Base-by-base conservation (phyloP, 2,888 invertebrate genomes). In the Limnephilus marmoratus region DNA sequence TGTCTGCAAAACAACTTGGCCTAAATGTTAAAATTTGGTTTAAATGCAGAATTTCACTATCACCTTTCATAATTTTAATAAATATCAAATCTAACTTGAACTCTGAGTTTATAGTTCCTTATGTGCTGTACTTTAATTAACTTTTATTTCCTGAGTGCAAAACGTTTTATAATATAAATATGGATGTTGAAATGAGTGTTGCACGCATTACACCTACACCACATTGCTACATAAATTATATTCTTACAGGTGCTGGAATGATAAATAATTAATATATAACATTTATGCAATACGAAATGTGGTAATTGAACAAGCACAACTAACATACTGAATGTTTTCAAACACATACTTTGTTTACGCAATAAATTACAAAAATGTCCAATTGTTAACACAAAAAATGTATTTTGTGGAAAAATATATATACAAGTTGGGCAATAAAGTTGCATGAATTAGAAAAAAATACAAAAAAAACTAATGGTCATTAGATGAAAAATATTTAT, bases 211-310 rank as follows among this genome's bases (percentile, higher is more conserved):
- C 45, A 45, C 34, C 5, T 45, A 45, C 45, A 1, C 18, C 5
- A 83, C 37, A 83, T 83, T 83, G 83, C 83, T 83, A 41, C 83
- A 83, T 83, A 37, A 37, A 37, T 83, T 83, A 83, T 37, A 37
- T 83, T 83, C 37, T 41, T 83, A 37, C 83, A 37, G 41, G 37
- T 34, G 41, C 34, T 83, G 83, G 41, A 37, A 68, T 68, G 68
- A 68, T 68, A 68, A 68, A 68, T 68, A 45, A 68, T 37, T 41
- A 34, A 83, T 41, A 83, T 37, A 83, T 83, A 83, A 37, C 83
- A 83, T 83, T 68, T 83, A 83, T 34, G 37, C 83, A 83, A 83
- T 2, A 7, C 3, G 9, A 41, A 83, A 37, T 83, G 83, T 83
- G 83, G 37, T 37, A 83, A 83, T 83, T 41, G 34, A 83, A 24